Percentiles rank a stretch among this genome's conserved stretches.
Evolutionary conservation across 2,113 vertebrate genomes (phyloP).

Genomic region (Pangasianodon gigas): DNA sequence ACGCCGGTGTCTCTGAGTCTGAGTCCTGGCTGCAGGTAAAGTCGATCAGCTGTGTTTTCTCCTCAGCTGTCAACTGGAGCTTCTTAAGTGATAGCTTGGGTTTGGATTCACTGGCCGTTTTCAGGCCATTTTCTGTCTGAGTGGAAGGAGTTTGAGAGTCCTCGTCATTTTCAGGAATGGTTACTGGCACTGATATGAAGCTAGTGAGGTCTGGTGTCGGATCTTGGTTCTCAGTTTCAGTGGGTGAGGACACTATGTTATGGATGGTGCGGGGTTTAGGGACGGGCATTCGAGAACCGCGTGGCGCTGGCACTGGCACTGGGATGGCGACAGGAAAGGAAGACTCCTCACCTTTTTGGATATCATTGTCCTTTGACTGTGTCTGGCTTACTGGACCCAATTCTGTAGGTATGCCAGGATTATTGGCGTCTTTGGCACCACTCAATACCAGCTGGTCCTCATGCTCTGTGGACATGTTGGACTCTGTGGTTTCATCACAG

Average conservation of each 20-base stretch:
- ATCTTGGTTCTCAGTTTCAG: slow-evolving; percentile 1
- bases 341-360: slow-evolving; percentile 7
- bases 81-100: slow-evolving; percentile 67
- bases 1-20: slow-evolving; percentile 67
- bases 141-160: not conserved
- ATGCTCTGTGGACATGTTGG: not conserved
- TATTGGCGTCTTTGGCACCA: not conserved
- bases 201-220: not conserved
- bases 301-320: slow-evolving; percentile 65
- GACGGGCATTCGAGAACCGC: slow-evolving; percentile 57
- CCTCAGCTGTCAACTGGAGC: slow-evolving; percentile 70
- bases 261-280: slow-evolving; percentile 69
- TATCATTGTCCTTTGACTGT: not conserved
- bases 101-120: slow-evolving; percentile 47
- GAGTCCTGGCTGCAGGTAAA: slow-evolving; percentile 76
- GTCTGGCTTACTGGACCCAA: slow-evolving; percentile 13
- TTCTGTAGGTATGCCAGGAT: slow-evolving; percentile 7
- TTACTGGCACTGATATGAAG: not conserved
- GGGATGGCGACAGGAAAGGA: slow-evolving; percentile 34
- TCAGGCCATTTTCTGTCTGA: not conserved
- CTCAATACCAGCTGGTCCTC: slow-evolving; percentile 27
- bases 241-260: not conserved
- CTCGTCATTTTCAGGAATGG: not conserved
- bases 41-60: slow-evolving; percentile 78
- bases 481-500: slow-evolving; percentile 42